Percentiles rank a stretch among this genome's conserved stretches.
Conservation (phyloP, 2,113 vertebrate species). For the Anas platyrhynchos region DNA sequence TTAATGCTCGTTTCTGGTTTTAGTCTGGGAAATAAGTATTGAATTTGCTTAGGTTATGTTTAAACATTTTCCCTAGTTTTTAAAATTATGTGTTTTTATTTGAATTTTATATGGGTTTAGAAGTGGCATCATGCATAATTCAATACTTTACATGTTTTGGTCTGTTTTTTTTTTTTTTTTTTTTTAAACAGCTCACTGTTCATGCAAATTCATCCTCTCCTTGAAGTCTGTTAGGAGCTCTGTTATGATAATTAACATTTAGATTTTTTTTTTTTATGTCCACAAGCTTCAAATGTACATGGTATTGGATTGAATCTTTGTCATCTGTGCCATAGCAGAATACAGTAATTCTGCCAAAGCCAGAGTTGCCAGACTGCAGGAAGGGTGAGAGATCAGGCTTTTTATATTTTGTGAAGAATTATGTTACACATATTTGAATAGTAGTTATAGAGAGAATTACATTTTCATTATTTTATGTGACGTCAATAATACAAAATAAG, state of each 20-base stretch:
- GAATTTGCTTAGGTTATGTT: not conserved
- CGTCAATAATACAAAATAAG: conserved; percentile 10
- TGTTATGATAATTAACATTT: not conserved
- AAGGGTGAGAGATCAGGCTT: not conserved
- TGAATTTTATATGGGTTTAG: conserved; percentile 4
- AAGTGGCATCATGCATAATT: not conserved
- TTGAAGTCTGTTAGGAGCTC: conserved; percentile 12
- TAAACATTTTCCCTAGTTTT: not conserved
- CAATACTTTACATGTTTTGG: not conserved
- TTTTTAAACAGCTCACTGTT: conserved; percentile 16
- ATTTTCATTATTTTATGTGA: conserved; percentile 18
- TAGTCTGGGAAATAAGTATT: not conserved
- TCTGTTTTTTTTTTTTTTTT: conserved; percentile 8
- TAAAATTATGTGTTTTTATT: not conserved
- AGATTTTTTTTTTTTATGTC: not conserved
- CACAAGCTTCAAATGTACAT: not conserved
- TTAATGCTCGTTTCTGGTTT: not conserved
- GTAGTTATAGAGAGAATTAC: not conserved
- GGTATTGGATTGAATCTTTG: not conserved
- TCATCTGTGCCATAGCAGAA: not conserved
- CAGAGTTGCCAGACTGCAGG: not conserved
- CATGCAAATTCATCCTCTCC: not conserved
- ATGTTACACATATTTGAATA: not conserved
- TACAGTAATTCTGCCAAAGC: not conserved
- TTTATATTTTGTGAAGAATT: not conserved